phyloP scores from a whole-genome alignment of 2,888 invertebrate genomes.

The Netelia fuscicornis region DNA sequence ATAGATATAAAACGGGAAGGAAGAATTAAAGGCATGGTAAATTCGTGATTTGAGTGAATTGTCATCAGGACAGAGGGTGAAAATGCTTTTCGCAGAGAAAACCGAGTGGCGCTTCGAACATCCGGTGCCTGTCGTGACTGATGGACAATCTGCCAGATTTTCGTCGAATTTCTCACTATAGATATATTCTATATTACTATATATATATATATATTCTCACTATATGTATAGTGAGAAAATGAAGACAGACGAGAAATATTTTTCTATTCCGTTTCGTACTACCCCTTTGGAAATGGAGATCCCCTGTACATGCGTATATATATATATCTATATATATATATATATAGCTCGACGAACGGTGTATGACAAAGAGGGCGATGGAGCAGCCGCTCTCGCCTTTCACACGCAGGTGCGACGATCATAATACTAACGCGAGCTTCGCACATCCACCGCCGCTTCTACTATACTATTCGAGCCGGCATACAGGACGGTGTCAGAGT shows the following conservation, averaged over 20 bases:
- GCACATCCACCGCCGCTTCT: background rate
- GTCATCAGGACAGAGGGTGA: background rate
- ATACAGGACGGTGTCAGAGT: conserved; percentile 10
- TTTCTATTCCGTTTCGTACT: background rate
- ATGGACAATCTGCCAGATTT: background rate
- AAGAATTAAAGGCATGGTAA: background rate
- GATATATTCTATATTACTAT: too few relatives aligned
- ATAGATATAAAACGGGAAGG: background rate
- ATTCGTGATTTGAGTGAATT: background rate
- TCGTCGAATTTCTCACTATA: background rate
- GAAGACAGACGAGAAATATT: background rate
- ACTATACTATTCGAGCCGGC: conserved; percentile 28
- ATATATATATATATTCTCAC: background rate
- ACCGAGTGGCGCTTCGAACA: background rate
- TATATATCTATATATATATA: background rate
- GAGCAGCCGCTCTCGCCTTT: conserved; percentile 39
- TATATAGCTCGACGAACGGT: background rate
- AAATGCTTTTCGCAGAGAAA: background rate
- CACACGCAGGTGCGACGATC: conserved; percentile 38
- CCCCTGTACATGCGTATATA: background rate
- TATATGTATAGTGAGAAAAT: background rate
- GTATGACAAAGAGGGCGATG: background rate
- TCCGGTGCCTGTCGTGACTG: background rate
- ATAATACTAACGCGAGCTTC: conserved; percentile 16
- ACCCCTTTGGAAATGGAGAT: conserved; percentile 15